Evolutionary conservation across 2,797 vertebrate genomes (phyloP).

Genomic region (Trematomus bernacchii): DNA sequence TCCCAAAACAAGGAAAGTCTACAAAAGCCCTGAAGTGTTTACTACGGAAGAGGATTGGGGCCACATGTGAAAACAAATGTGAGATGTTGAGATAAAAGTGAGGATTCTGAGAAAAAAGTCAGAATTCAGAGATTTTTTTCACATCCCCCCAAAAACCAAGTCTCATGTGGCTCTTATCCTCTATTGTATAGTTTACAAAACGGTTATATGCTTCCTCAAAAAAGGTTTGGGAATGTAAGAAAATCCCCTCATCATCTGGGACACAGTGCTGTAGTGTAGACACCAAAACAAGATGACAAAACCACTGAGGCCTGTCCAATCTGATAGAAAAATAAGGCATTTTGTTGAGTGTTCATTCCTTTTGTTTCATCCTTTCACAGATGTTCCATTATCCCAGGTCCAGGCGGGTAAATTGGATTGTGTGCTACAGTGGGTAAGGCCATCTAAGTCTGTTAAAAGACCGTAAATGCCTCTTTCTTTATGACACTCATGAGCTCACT

Average conservation of each 20-base stretch:
- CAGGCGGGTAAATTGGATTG: conserved; percentile 63
- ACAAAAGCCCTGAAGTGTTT: conserved; percentile 12
- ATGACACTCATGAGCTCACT: conserved; percentile 82
- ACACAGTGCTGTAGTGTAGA: conserved; percentile 10
- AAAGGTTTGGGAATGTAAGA: conserved; percentile 3
- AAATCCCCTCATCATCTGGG: conserved; percentile 14
- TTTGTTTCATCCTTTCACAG: conserved; percentile 49
- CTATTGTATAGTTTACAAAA: conserved; percentile 4
- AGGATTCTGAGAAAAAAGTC: too few relatives aligned
- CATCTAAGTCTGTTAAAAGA: conserved; percentile 74
- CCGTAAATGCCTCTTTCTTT: conserved; percentile 76
- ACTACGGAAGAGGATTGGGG: neutral
- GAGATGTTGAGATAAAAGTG: too few relatives aligned
- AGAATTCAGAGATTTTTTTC: too few relatives aligned
- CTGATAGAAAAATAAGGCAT: conserved; percentile 26
- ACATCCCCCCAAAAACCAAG: too few relatives aligned
- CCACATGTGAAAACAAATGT: too few relatives aligned
- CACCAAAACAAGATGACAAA: conserved; percentile 29
- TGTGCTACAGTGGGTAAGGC: conserved; percentile 57
- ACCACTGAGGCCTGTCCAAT: conserved; percentile 9
- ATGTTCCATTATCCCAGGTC: conserved; percentile 57
- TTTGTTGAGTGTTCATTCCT: conserved; percentile 13
- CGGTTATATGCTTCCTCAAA: conserved; percentile 1
- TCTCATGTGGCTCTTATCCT: too few relatives aligned
- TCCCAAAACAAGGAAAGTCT: neutral